These are phyloP conservation scores for Reinhardtius hippoglossoides DNA, from an alignment of 2,113 vertebrate species.

Conservation along the genomic window DNA sequence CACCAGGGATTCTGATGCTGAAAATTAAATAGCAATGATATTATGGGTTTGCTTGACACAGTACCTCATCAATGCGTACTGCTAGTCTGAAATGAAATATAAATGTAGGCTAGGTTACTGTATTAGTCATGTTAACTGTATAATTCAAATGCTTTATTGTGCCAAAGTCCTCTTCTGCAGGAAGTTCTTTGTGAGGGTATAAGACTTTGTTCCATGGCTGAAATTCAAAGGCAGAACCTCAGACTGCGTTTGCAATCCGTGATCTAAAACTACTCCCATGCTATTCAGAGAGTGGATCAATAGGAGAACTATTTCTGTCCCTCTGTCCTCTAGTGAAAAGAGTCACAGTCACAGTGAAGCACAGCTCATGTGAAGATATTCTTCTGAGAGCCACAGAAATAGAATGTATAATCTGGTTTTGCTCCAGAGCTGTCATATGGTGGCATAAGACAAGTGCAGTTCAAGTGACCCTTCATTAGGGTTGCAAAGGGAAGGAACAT, in stretches of 20 bases:
- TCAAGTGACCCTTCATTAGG: conserved; percentile 33
- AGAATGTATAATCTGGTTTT: conserved; percentile 26
- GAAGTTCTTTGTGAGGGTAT: neutral
- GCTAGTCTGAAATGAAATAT: neutral
- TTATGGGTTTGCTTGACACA: neutral
- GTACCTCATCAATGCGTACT: neutral
- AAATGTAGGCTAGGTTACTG: neutral
- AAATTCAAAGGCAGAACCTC: conserved; percentile 7
- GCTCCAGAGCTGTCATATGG: conserved; percentile 34
- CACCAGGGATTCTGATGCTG: neutral
- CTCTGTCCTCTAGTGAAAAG: conserved; percentile 41
- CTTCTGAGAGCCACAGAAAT: conserved; percentile 44
- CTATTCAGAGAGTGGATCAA: conserved; percentile 50
- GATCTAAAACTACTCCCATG: conserved; percentile 28
- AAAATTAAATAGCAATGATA: neutral
- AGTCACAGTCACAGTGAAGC: conserved; percentile 57
- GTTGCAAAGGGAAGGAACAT: no score
- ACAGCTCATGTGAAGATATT: conserved; percentile 50
- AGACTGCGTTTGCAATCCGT: conserved; percentile 19
- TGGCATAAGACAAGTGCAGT: conserved; percentile 27
- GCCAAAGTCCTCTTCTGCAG: neutral
- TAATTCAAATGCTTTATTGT: neutral
- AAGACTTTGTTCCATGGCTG: neutral
- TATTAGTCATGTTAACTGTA: neutral
- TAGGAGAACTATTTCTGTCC: conserved; percentile 46